A percentile compares a stretch with the other conserved stretches of the same genome.
Evolutionary conservation across 2,797 vertebrate genomes (phyloP).

Genomic region (Molothrus ater): DNA sequence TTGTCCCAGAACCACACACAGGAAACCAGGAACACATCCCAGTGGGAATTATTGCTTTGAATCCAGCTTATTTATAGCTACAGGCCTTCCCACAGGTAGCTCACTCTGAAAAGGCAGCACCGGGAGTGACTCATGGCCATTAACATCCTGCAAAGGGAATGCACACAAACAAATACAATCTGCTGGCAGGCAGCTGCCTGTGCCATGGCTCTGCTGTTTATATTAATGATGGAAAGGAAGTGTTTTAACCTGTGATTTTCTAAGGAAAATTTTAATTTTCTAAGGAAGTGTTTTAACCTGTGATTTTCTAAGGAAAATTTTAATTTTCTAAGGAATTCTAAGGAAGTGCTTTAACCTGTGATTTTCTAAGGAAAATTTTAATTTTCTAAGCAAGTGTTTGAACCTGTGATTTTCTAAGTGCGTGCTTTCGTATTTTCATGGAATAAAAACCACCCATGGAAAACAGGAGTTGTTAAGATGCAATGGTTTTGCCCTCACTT

Average conservation of each 20-base stretch:
- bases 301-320: not conserved
- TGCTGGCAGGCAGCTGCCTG: not conserved
- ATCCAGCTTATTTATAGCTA: not conserved
- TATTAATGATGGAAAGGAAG: not conserved
- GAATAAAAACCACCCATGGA: not conserved
- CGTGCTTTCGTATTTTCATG: not conserved
- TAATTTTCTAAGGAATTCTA: no score
- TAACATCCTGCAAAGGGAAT: not conserved
- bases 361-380: no score
- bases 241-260: not conserved
- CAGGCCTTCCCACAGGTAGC: constrained; percentile 32
- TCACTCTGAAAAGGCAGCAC: constrained; percentile 15
- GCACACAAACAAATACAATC: constrained; percentile 45
- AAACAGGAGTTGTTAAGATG: not conserved
- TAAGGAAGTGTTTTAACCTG: not conserved
- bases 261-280: no score
- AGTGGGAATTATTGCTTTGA: not conserved
- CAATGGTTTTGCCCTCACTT: not conserved
- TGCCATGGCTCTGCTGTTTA: not conserved
- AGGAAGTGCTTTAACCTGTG: no score
- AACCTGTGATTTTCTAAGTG: not conserved
- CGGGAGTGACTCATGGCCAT: constrained; percentile 40
- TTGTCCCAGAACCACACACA: not conserved
- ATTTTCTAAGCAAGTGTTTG: no score
- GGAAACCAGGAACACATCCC: not conserved